Conservation (phyloP, 2,888 invertebrate species). For the Quadroppia sp. region DNA sequence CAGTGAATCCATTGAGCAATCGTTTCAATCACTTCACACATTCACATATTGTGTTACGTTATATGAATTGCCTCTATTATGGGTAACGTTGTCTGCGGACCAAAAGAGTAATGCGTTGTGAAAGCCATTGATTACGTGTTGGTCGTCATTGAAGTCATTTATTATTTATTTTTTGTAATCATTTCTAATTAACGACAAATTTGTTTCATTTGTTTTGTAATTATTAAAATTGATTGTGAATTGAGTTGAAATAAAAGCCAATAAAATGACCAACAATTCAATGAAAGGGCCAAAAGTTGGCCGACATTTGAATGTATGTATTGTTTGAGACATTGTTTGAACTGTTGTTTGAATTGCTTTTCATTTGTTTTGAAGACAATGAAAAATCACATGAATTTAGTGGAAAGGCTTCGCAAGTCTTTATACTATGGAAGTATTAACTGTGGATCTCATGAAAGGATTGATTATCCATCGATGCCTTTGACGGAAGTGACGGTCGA, state of each 20-base stretch:
- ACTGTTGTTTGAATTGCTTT: not conserved
- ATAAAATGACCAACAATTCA: not conserved
- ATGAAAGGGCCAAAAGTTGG: not conserved
- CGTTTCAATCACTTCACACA: no score
- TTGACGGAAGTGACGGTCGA: conserved; percentile 74
- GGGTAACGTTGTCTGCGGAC: no score
- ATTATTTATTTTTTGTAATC: no score
- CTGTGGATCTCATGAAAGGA: conserved; percentile 27
- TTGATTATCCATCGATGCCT: conserved; percentile 41
- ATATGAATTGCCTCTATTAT: no score
- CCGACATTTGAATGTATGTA: conserved; percentile 14
- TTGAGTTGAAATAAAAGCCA: not conserved
- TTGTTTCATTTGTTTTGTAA: no score
- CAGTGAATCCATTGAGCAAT: no score
- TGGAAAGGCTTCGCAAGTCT: conserved; percentile 77
- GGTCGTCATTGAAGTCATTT: no score
- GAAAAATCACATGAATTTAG: conserved; percentile 45
- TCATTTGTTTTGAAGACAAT: conserved; percentile 32
- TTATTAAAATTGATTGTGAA: not conserved
- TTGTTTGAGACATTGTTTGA: not conserved
- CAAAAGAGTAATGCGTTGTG: no score
- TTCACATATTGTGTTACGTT: no score
- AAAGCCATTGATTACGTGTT: no score
- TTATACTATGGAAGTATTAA: conserved; percentile 68
- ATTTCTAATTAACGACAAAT: no score